Base-by-base conservation (phyloP, 1,140 invertebrate species). In the Aethina tumida region DNA sequence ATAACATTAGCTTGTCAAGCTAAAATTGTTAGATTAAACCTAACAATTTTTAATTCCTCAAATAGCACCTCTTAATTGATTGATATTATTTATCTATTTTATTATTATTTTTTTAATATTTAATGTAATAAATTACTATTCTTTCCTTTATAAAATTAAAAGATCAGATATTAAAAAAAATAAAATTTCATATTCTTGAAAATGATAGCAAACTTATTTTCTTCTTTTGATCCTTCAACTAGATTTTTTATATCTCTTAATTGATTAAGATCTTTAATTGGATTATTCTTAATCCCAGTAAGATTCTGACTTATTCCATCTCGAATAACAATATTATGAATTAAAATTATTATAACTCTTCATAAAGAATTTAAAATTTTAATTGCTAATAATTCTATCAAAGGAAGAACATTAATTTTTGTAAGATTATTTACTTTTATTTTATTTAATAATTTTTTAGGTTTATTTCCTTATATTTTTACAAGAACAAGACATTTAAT, bases 391-490 rank as follows among this genome's bases (percentile, higher is more conserved):
- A 53, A 59, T 35, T 46, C 33, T n/a, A 53, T 52, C 53, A 64
- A 65, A 43, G 60, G 63, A 49, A 62, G 52, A 39, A 63, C 63
- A 33, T 54, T 69, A 49, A 63, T 66, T 53, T 69, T 73, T 63
- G 63, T 67, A 44, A 60, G 62, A 17, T 47, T 73, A 63, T 71
- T 74, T 62, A 53, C 59, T 39, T 60, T 73, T 59, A 55, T 73
- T 55, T 47, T 69, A 59, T 63, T 71, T 62, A 75, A 70, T 66
- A 77, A 77, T 68, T 71, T 75, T 53, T 49, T 76, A 64, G 70
- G 75, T 9, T 56, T 79, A 65, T 72, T 77, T 26, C 69, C 75
- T 3, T 79, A 76, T 66, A 73, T 79, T 67, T 79, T 79, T 66
- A 74, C 73, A 7, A 59, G 56, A 45, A 66, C 73, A 42, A 74